Evolutionary conservation across 2,113 vertebrate genomes (phyloP).

Genomic region (Trogon surrucura): DNA sequence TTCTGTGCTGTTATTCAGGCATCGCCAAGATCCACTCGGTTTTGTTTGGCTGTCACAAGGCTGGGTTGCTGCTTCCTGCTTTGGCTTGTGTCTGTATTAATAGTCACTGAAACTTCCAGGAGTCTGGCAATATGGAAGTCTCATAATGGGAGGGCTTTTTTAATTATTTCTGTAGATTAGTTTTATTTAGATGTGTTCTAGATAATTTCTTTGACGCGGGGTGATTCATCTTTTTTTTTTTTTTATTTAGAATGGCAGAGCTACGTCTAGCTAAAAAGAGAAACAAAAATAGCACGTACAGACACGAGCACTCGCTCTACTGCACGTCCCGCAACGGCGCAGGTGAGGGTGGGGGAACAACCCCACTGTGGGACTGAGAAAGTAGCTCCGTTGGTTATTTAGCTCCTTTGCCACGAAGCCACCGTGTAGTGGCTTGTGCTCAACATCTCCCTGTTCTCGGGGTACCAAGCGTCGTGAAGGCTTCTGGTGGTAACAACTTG

Average conservation of each 20-base stretch:
- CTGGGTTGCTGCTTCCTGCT: slow-evolving; percentile 15
- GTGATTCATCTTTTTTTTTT: neutral
- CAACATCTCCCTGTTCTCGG: neutral
- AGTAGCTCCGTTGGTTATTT: neutral
- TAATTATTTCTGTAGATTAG: neutral
- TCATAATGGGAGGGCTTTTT: neutral
- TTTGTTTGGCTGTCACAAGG: neutral
- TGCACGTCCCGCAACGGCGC: neutral
- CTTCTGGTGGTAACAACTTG: neutral
- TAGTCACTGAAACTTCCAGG: neutral
- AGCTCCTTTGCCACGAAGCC: neutral
- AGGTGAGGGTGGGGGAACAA: neutral
- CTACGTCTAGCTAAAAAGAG: neutral
- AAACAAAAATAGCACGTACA: neutral
- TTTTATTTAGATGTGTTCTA: neutral
- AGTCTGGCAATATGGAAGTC: neutral
- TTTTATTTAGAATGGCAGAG: neutral
- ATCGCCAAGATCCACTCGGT: neutral
- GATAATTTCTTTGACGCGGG: neutral
- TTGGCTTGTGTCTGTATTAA: fast-evolving
- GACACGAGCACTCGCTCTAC: neutral
- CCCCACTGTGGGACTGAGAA: neutral
- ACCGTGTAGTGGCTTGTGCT: neutral
- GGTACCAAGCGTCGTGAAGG: neutral
- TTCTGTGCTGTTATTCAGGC: neutral